A percentile compares a stretch with the other conserved stretches of the same genome.
Conservation (phyloP, 2,113 vertebrate species). For the Dissostichus mawsoni region DNA sequence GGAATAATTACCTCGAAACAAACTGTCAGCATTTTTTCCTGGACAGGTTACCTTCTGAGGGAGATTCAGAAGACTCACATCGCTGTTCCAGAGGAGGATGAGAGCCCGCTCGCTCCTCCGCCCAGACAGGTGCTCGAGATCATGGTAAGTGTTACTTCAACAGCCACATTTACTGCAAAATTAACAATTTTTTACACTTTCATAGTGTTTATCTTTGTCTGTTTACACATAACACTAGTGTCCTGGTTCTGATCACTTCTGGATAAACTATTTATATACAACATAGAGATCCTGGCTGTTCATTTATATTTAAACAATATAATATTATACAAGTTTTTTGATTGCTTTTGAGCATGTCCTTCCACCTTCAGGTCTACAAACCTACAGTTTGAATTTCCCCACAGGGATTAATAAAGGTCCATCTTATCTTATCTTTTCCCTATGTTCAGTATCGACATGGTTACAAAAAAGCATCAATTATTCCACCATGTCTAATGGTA, state of each 20-base stretch:
- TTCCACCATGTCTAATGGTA: not conserved
- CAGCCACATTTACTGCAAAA: not conserved
- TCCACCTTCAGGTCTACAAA: too few relatives aligned
- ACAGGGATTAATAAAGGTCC: too few relatives aligned
- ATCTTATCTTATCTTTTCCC: too few relatives aligned
- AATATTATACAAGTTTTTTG: not conserved
- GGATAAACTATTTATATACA: not conserved
- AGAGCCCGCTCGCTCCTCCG: slow-evolving; percentile 90
- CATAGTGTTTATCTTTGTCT: too few relatives aligned
- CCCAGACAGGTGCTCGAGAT: slow-evolving; percentile 95
- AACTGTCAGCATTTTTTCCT: slow-evolving; percentile 1
- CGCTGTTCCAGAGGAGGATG: slow-evolving; percentile 90
- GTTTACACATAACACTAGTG: not conserved
- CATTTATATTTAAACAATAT: too few relatives aligned
- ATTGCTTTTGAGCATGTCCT: too few relatives aligned
- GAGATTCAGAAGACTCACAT: slow-evolving; percentile 93
- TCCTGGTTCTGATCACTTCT: too few relatives aligned
- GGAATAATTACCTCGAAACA: slow-evolving; percentile 4
- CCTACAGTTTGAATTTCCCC: too few relatives aligned
- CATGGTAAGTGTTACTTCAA: slow-evolving; percentile 85
- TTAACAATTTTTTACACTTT: not conserved
- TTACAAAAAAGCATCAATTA: not conserved
- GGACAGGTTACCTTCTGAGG: slow-evolving; percentile 91
- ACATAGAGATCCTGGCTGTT: not conserved
- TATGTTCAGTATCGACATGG: not conserved